These are phyloP conservation scores for Sterna hirundo DNA, from an alignment of 2,113 vertebrate genomes.

Conservation along the genomic window DNA sequence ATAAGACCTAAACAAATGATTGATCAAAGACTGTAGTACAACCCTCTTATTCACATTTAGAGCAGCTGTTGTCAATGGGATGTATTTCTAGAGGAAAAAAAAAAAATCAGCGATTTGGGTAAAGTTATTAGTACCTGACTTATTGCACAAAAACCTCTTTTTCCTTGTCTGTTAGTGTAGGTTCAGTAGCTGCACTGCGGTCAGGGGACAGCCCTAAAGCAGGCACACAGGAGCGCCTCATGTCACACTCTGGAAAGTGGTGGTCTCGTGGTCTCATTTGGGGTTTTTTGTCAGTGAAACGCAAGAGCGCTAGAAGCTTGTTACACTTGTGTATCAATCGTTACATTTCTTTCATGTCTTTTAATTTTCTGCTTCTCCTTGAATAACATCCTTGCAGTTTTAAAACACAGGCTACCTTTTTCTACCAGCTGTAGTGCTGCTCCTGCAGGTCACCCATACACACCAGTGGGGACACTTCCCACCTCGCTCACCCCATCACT, in stretches of 20 bases:
- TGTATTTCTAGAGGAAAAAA: not conserved
- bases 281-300: not conserved
- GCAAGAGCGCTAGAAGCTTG: not conserved
- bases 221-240: not conserved
- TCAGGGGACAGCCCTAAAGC: not conserved
- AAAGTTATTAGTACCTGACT: not conserved
- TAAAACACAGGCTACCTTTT: not conserved
- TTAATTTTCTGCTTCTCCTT: not conserved
- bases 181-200: not conserved
- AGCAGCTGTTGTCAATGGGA: not conserved
- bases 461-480: not conserved
- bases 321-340: accelerated
- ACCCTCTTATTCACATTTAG: not conserved
- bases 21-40: not conserved
- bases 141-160: not conserved
- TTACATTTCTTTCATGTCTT: not conserved
- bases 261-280: not conserved
- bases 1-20: not conserved
- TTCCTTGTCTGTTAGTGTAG: too few species aligned
- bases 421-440: not conserved
- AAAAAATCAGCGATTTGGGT: accelerated
- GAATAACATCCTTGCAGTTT: not conserved
- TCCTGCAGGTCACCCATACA: not conserved
- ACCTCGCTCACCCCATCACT: not conserved
- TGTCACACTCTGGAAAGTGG: not conserved